Conservation (phyloP, 2,888 invertebrate genomes). For the Leptopilina syphax region DNA sequence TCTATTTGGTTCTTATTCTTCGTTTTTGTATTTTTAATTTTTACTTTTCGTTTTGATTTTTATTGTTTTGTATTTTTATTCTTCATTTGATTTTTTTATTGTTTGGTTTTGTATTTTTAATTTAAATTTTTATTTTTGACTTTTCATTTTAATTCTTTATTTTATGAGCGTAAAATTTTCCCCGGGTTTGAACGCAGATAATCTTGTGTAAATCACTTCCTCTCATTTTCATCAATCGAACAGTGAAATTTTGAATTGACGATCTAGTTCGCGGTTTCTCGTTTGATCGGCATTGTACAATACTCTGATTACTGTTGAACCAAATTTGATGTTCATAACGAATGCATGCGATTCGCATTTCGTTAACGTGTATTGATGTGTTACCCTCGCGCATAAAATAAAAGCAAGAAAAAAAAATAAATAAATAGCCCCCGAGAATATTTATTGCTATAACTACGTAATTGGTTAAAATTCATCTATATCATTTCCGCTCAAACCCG, state of each 20-base stretch:
- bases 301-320: slow-evolving; percentile 22
- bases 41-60: too few species aligned
- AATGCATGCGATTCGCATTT: slow-evolving; percentile 20
- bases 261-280: slow-evolving; percentile 25
- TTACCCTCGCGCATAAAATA: neutral
- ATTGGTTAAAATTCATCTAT: neutral
- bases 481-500: neutral
- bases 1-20: too few species aligned
- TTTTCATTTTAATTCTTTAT: too few species aligned
- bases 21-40: too few species aligned
- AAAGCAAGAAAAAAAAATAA: too few species aligned
- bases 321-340: slow-evolving; percentile 24
- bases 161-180: neutral
- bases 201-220: neutral
- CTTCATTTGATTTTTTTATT: too few species aligned
- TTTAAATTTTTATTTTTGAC: too few species aligned
- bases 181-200: neutral
- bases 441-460: neutral
- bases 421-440: neutral
- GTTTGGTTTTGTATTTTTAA: too few species aligned
- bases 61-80: too few species aligned
- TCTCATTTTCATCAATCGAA: slow-evolving; percentile 24
- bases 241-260: slow-evolving; percentile 22
- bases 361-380: neutral
- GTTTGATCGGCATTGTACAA: slow-evolving; percentile 22